These are phyloP conservation scores for Cyprinodon variegatus DNA, from an alignment of 2,113 vertebrate species.

Conservation along the genomic window DNA sequence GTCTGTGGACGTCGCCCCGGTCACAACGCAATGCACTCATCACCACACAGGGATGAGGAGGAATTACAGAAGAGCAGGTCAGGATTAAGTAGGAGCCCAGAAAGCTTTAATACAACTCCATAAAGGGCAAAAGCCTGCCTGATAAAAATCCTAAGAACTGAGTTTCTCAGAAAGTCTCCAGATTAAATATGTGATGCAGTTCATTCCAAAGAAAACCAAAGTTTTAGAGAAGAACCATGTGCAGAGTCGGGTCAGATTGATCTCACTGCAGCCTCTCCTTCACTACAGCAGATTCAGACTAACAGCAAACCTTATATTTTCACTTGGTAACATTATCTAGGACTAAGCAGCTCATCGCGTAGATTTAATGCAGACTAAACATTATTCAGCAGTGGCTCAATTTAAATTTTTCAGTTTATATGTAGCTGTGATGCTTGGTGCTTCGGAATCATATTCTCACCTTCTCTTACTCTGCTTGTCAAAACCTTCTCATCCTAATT, in stretches of 20 bases:
- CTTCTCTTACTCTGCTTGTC: too few species aligned
- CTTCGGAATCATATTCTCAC: too few species aligned
- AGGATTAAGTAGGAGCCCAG: constrained; percentile 46
- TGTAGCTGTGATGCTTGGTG: too few species aligned
- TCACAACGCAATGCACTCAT: constrained; percentile 21
- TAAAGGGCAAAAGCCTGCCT: constrained; percentile 48
- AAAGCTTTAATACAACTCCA: constrained; percentile 48
- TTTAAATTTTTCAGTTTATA: too few species aligned
- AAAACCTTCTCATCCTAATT: too few species aligned
- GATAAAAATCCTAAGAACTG: constrained; percentile 55
- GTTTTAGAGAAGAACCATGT: constrained; percentile 19
- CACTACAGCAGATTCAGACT: constrained; percentile 22
- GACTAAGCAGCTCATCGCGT: too few species aligned
- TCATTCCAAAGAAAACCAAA: constrained; percentile 10
- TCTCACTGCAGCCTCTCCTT: constrained; percentile 25
- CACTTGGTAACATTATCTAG: too few species aligned
- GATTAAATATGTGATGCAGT: constrained; percentile 37
- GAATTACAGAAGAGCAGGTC: constrained; percentile 44
- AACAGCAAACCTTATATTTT: not conserved
- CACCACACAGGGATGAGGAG: constrained; percentile 32
- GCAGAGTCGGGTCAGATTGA: constrained; percentile 38
- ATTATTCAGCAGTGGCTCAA: too few species aligned
- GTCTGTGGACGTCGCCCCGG: not conserved
- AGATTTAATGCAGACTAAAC: too few species aligned
- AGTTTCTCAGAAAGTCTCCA: constrained; percentile 40